Conservation (phyloP, 2,113 vertebrate genomes). For the Ammodytes dubius region DNA sequence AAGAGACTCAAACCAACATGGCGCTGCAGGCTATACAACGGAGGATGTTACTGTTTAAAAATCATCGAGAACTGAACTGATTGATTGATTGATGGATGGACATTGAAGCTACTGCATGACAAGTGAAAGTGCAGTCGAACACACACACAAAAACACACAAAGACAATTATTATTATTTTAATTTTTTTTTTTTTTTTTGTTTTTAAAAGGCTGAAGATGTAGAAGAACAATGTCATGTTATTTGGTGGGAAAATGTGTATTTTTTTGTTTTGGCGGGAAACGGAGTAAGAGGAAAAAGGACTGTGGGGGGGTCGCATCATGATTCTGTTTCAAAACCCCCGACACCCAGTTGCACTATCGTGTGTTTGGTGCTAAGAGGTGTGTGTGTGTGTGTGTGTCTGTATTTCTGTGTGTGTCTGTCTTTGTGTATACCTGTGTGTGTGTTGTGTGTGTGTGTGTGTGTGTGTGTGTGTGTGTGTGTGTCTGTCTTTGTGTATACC, state of each 20-base stretch:
- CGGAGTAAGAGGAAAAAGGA: no score
- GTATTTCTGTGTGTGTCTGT: background rate
- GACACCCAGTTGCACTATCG: conserved; percentile 60
- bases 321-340: background rate
- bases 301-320: no score
- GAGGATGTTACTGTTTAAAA: conserved; percentile 5
- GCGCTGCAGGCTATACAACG: no score
- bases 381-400: background rate
- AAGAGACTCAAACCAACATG: background rate
- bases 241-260: background rate
- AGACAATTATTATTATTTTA: background rate
- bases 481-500: no score
- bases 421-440: background rate
- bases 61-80: no score
- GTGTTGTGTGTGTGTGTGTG: background rate
- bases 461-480: conserved; percentile 4
- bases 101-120: conserved; percentile 44
- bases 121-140: background rate
- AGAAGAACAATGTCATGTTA: conserved; percentile 32
- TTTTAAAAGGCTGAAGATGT: conserved; percentile 28
- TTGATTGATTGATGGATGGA: no score
- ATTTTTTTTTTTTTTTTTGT: background rate
- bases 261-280: no score
- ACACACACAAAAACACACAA: background rate
- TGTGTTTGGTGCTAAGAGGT: conserved; percentile 43